Conservation (phyloP, 2,888 invertebrate species). For the Orthosia cruda region DNA sequence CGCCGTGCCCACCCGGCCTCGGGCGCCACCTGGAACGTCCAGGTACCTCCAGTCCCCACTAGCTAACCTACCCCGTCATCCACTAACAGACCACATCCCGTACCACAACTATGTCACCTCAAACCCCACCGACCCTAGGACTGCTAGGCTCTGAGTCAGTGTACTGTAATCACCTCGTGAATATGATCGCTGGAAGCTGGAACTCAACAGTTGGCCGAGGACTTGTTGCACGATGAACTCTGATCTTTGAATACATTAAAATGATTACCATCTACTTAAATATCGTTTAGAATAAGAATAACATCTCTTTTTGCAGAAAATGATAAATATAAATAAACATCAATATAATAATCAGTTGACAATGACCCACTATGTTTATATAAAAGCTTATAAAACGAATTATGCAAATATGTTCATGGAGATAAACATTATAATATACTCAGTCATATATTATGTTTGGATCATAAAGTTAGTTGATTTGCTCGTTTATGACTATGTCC, state of each 20-base stretch:
- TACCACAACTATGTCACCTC: not conserved
- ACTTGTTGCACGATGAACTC: conserved; percentile 89
- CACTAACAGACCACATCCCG: not conserved
- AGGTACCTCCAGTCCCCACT: conserved; percentile 85
- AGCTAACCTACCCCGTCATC: conserved; percentile 9
- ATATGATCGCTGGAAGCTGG: conserved; percentile 71
- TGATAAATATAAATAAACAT: conserved; percentile 23
- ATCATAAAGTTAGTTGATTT: conserved; percentile 50
- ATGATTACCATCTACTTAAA: conserved; percentile 55
- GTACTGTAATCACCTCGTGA: conserved; percentile 50
- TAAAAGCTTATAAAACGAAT: conserved; percentile 9
- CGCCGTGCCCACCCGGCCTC: conserved; percentile 95
- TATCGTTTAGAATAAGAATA: conserved; percentile 35
- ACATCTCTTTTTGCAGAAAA: conserved; percentile 16
- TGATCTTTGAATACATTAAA: conserved; percentile 81
- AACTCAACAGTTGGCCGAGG: conserved; percentile 88
- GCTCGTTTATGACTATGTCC: conserved; percentile 48
- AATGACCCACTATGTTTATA: conserved; percentile 17
- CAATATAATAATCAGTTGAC: conserved; percentile 21
- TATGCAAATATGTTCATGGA: conserved; percentile 47
- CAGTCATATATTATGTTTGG: conserved; percentile 31
- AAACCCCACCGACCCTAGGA: not conserved
- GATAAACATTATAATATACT: conserved; percentile 33
- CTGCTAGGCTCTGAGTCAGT: conserved; percentile 37
- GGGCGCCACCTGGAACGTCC: conserved; percentile 96